Conservation (phyloP, 2,888 invertebrate genomes). For the Resseliella maxima region DNA sequence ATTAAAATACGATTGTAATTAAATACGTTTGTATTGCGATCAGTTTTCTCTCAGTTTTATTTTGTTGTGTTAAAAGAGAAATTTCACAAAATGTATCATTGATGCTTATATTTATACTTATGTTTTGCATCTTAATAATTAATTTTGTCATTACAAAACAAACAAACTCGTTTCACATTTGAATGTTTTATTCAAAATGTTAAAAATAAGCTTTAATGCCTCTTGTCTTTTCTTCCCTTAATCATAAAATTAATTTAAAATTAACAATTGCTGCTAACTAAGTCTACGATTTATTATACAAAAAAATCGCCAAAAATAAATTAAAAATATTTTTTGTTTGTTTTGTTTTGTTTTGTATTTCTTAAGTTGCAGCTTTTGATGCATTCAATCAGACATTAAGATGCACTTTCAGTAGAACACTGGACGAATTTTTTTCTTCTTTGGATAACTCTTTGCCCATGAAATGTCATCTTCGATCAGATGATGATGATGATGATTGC, state of each 20-base stretch:
- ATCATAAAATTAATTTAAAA: background rate
- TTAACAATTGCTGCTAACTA: background rate
- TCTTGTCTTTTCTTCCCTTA: background rate
- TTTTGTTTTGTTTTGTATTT: background rate
- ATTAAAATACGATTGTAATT: constrained; percentile 7
- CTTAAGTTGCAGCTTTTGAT: background rate
- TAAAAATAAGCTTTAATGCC: background rate
- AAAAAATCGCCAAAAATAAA: constrained; percentile 24
- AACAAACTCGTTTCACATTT: too few species aligned
- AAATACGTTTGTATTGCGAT: background rate
- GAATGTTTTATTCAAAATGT: too few species aligned
- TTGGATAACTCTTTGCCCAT: constrained; percentile 48
- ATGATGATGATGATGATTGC: constrained; percentile 53
- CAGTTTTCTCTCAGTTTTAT: constrained; percentile 18
- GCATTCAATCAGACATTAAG: background rate
- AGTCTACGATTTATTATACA: background rate
- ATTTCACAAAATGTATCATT: constrained; percentile 38
- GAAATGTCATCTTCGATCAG: constrained; percentile 28
- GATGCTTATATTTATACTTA: constrained; percentile 19
- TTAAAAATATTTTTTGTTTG: background rate
- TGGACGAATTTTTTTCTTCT: constrained; percentile 53
- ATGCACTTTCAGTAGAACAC: background rate
- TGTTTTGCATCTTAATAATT: background rate
- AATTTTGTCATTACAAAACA: background rate
- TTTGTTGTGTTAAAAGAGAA: background rate